Evolutionary conservation across 2,888 invertebrate genomes (phyloP).

Genomic region (Sesamia inferens): DNA sequence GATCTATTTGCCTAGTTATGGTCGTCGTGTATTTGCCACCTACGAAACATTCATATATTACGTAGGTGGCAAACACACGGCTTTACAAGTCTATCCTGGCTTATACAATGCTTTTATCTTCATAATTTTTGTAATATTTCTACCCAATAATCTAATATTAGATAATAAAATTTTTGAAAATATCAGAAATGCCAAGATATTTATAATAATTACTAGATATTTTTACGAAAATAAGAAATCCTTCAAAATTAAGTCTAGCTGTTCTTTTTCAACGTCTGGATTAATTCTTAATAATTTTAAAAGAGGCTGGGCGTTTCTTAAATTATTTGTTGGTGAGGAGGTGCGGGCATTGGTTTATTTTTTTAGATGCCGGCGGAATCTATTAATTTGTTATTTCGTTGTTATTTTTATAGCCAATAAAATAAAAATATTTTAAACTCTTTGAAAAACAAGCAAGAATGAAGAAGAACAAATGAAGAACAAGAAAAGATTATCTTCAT

Average conservation of each 20-base stretch:
- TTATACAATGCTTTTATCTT: conserved; percentile 1
- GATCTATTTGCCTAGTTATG: conserved; percentile 21
- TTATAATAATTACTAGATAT: too few relatives aligned
- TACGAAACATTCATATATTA: neutral
- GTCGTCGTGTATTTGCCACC: neutral
- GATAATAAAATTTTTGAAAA: conserved; percentile 17
- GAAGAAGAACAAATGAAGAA: too few relatives aligned
- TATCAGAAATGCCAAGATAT: neutral
- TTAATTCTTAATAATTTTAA: conserved; percentile 15
- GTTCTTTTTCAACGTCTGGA: conserved; percentile 5
- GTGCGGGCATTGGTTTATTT: neutral
- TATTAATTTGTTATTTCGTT: neutral
- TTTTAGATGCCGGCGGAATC: too few relatives aligned
- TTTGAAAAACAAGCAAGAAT: neutral
- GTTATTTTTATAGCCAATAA: neutral
- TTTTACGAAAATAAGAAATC: conserved; percentile 11
- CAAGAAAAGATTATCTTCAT: conserved; percentile 13
- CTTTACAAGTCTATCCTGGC: conserved; percentile 2
- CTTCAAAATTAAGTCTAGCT: neutral
- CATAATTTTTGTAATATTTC: conserved; percentile 16
- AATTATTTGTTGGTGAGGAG: neutral
- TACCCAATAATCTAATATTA: conserved; percentile 15
- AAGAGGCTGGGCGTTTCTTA: neutral
- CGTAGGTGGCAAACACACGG: conserved; percentile 4
- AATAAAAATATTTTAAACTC: neutral